Base-by-base conservation (phyloP, 1,140 invertebrate genomes). In the Yoshiicerus persimilis region DNA sequence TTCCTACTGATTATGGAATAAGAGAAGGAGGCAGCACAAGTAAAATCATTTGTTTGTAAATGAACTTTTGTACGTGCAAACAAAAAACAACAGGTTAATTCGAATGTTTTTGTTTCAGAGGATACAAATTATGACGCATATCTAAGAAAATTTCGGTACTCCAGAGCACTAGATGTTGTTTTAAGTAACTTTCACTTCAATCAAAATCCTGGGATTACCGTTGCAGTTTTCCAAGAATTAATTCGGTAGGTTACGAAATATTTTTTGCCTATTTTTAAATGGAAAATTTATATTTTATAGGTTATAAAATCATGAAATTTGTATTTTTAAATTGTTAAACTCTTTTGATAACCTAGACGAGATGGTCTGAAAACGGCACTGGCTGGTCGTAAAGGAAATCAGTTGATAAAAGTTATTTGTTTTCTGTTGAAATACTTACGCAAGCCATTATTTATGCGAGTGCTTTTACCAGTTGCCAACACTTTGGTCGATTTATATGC, bases 161-260 rank as follows among this genome's bases (percentile, higher is more conserved):
- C 94, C 0, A 96, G 96, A 94, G 97, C 97, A 8, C 93, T 99
- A 13, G 95, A 96, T 91, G 91, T 92, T 86, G 97, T 96, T 39
- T 92, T 98, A 90, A 91, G 93, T 38, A 93, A 93, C 36, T 94
- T 94, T 91, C 92, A 95, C 13, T 91, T 93, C 13, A 94, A 93
- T 34, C 95, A 95, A 91, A 93, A 93, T 66, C 97, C 97, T 4
- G 95, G 97, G 91, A 93, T 95, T 36, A 96, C 96, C 4, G 94
- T 97, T 75, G 94, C 95, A 84, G 92, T 98, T 5, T 93, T 98
- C 89, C 96, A 97, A 92, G 97, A 99, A 93, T 92, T 99, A 41
- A 95, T 96, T 20, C 94, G 93, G 92, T 92, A 88, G 80, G n/a
- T 27, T n/a, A n/a, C 27, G 8, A 84, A 64, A 70, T 70, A 84